Evolutionary conservation across 2,888 invertebrate genomes (phyloP), one percentile per base, ranked within the genome.

Genomic region (Entomobrya proxima): DNA sequence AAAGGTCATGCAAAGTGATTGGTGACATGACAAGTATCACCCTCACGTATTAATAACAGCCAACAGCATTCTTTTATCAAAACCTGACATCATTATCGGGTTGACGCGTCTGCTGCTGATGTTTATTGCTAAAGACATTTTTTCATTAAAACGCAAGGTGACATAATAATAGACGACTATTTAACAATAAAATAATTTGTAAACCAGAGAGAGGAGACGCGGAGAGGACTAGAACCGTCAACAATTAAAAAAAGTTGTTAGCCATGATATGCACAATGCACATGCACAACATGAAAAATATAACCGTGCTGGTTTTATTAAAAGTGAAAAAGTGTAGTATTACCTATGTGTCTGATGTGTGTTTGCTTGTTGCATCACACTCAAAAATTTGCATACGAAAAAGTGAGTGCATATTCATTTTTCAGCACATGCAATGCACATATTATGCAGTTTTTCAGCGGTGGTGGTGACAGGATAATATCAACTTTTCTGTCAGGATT

Each of bases 221-320:
- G 24, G 55, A n/a, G 55, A n/a, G 47, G 15, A 37, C 11, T 61
- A 61, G 24, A 40, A 69, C 44, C 40, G 11, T 40, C 69, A 35
- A 40, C 37, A 69, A 40, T 40, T 69, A 69, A 69, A 75, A 75
- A 52, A 55, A 75, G 35, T 75, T 55, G 75, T 24, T 75, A 50
- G 35, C 75, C 75, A n/a, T 75, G 75, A 55, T 74, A 50, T 50
- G 55, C 27, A 30, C 30, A 35, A 21, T 67, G 67, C 67, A 67
- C 75, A 55, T 75, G 55, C 75, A 75, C 35, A 67, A 67, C 35
- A 37, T 67, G 55, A 55, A 69, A 13, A 44, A 44, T 69, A 40
- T 32, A 40, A 13, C 4, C 32, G 18, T 18, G 24, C 11, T 69
- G 24, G 40, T 15, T 69, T 40, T 32, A 32, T 32, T 32, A 30